Conservation (phyloP, 2,113 vertebrate species). For the Brachyhypopomus gauderio region DNA sequence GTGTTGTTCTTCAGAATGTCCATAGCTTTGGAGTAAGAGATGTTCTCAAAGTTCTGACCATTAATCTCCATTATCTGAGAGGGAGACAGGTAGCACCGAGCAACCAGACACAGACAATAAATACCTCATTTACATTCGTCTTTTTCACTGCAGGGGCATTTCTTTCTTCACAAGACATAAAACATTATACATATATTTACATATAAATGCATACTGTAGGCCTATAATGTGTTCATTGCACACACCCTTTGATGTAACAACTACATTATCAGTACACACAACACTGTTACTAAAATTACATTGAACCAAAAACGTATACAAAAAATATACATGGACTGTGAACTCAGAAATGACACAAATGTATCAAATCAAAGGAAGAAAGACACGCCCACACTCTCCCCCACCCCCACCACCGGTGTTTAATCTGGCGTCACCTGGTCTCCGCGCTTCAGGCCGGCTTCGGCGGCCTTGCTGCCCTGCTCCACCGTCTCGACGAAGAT, state of each 20-base stretch:
- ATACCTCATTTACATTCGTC: no score
- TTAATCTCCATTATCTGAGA: constrained; percentile 97
- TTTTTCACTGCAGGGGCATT: no score
- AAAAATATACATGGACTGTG: no score
- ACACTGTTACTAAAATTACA: no score
- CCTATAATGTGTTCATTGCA: no score
- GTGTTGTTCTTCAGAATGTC: constrained; percentile 95
- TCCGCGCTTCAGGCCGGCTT: constrained; percentile 91
- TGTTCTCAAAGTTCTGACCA: constrained; percentile 97
- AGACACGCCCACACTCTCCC: not conserved
- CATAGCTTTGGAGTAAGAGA: constrained; percentile 87
- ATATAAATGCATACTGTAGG: no score
- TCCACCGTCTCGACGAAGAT: constrained; percentile 92
- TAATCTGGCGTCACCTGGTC: constrained; percentile 81
- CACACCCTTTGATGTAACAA: no score
- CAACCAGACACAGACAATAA: not conserved
- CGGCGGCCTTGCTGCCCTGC: constrained; percentile 85
- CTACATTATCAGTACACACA: no score
- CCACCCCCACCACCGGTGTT: not conserved
- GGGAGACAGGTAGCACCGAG: constrained; percentile 8
- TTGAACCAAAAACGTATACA: no score
- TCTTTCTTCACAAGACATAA: no score
- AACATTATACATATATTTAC: no score
- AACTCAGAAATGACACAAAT: no score
- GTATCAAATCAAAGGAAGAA: not conserved